Evolutionary conservation across 1,140 invertebrate genomes (phyloP).

Genomic region (Mercenaria mercenaria): DNA sequence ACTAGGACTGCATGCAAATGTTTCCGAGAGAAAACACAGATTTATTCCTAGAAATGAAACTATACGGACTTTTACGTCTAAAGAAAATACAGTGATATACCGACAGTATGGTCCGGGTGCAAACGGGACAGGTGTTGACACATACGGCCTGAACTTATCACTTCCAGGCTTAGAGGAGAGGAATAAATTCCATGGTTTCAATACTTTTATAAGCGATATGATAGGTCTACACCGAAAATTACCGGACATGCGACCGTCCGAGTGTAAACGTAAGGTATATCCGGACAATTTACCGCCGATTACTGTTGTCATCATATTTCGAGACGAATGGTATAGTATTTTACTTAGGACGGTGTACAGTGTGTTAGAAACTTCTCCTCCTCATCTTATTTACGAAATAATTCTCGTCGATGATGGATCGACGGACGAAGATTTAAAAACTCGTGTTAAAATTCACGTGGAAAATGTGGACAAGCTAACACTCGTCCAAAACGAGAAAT

Average conservation of each 20-base stretch:
- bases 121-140: background rate
- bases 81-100: too few species aligned
- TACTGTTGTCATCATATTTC: conserved; percentile 48
- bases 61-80: too few species aligned
- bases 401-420: conserved; percentile 57
- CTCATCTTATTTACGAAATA: conserved; percentile 27
- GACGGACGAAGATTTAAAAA: background rate
- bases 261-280: conserved; percentile 6
- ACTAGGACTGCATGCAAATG: background rate
- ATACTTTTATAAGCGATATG: conserved; percentile 53
- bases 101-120: conserved; percentile 28
- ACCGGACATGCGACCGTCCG: conserved; percentile 22
- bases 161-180: conserved; percentile 18
- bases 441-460: conserved; percentile 36
- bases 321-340: conserved; percentile 47
- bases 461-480: conserved; percentile 20
- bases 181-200: conserved; percentile 46
- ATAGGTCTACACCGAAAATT: conserved; percentile 44
- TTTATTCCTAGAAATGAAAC: background rate
- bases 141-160: background rate
- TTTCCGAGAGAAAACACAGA: background rate
- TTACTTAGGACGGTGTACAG: conserved; percentile 45
- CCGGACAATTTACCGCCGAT: conserved; percentile 48
- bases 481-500: background rate
- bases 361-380: conserved; percentile 40